Base-by-base conservation (phyloP, 2,888 invertebrate genomes). In the Lymantria monacha region DNA sequence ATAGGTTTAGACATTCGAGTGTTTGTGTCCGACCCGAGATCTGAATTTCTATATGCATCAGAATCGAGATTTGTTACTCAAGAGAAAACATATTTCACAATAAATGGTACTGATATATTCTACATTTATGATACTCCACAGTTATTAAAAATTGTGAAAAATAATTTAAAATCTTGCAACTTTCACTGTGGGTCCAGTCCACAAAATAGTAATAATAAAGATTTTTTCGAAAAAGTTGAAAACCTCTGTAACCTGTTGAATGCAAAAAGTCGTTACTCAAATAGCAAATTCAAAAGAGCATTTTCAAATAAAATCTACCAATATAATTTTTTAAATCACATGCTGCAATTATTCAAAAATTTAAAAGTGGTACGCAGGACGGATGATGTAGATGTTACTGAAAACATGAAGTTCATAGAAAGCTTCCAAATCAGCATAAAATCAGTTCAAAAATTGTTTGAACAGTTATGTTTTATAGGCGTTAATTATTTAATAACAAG, bases 401-500 rank as follows among this genome's bases (percentile, higher is more conserved):
- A 55, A 14, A 55, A 63, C 36, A 55, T 63, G 41, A 64, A 67
- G 38, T 70, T 71, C 14, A 55, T 70, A 11, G 58, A 67, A n/a
- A 55, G 61, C 10, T 66, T 71, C 44, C 68, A 63, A 53, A 62
- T 69, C 13, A 68, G 67, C 0, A 69, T 72, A 40, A 59, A 60
- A 9, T 68, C 72, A 7, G 45, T 70, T 30, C 53, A 66, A 46
- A 57, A 63, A 12, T 51, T 72, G 15, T 63, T 64, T 51, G 62
- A 65, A 14, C 66, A 70, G 38, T 59, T 71, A 31, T 52, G 57
- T 14, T 50, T 50, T n/a, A 42, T 46, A 10, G 59, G 63, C 1
- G 58, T 52, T 0, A 57, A 57, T 38, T 51, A 48, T 12, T 54
- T 63, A 42, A 44, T 58, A 7, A 66, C 61, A 3, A 49, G 53